Conservation (phyloP, 2,888 invertebrate genomes). For the Ormyrus nitidulus region DNA sequence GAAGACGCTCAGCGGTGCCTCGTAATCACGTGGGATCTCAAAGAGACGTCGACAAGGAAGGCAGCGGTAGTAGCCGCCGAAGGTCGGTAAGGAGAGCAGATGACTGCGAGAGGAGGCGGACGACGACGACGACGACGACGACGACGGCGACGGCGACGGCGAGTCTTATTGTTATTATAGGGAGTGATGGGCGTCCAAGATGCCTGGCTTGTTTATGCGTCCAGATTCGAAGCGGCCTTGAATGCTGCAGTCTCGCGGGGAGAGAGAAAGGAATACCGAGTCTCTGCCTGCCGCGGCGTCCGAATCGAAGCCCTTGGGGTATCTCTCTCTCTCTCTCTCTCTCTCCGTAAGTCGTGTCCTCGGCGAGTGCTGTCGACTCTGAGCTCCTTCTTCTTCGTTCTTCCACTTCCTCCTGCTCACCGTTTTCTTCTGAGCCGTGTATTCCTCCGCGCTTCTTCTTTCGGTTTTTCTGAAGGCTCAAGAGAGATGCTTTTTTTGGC, state of each 20-base stretch:
- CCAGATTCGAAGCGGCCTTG: slow-evolving; percentile 74
- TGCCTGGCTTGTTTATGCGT: slow-evolving; percentile 74
- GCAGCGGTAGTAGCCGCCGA: slow-evolving; percentile 49
- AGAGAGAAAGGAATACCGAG: slow-evolving; percentile 19
- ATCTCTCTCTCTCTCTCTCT: slow-evolving; percentile 1
- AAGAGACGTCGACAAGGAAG: slow-evolving; percentile 56
- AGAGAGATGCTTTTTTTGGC: neutral
- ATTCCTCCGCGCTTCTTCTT: slow-evolving; percentile 24
- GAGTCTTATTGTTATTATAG: slow-evolving; percentile 74
- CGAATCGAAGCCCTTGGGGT: slow-evolving; percentile 61
- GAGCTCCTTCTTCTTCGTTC: slow-evolving; percentile 40
- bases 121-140: slow-evolving; percentile 63
- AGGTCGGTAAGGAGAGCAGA: slow-evolving; percentile 56
- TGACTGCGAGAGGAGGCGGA: slow-evolving; percentile 50
- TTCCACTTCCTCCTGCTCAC: slow-evolving; percentile 35
- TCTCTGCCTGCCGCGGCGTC: slow-evolving; percentile 23
- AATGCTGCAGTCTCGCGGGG: slow-evolving; percentile 61
- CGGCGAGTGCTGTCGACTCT: slow-evolving; percentile 56
- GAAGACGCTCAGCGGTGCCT: slow-evolving; percentile 71
- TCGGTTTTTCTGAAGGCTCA: slow-evolving; percentile 8
- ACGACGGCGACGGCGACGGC: slow-evolving; percentile 61
- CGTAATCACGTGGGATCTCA: slow-evolving; percentile 75
- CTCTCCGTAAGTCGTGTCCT: slow-evolving; percentile 49
- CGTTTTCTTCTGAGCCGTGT: slow-evolving; percentile 8
- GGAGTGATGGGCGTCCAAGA: slow-evolving; percentile 73